Evolutionary conservation across 2,797 vertebrate genomes (phyloP).

Genomic region (Pangasius macronema): DNA sequence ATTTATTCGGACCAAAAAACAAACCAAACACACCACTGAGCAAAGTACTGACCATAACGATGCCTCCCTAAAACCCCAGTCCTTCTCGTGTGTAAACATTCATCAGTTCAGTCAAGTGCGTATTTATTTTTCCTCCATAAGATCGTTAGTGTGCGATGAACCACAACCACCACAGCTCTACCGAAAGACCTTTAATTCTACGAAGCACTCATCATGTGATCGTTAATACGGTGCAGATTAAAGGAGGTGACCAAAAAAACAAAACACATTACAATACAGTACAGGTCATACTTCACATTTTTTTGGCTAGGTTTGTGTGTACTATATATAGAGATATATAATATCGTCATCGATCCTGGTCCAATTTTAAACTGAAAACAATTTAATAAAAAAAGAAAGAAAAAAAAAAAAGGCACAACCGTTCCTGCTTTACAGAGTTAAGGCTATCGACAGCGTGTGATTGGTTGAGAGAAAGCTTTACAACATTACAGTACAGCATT

Average conservation of each 20-base stretch:
- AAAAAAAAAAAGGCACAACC: slow-evolving; percentile 51
- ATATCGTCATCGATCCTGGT: slow-evolving; percentile 9
- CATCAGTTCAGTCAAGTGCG: background rate
- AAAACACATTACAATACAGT: slow-evolving; percentile 33
- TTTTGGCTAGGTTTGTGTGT: slow-evolving; percentile 35
- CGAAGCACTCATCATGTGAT: slow-evolving; percentile 37
- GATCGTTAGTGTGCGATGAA: background rate
- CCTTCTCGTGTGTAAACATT: too few species aligned
- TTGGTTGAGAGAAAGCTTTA: slow-evolving; percentile 37
- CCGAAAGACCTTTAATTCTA: slow-evolving; percentile 45
- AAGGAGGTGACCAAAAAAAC: background rate
- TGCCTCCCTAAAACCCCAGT: too few species aligned
- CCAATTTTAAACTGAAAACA: slow-evolving; percentile 4
- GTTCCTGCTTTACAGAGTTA: slow-evolving; percentile 48
- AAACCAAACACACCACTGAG: background rate
- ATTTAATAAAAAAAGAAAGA: background rate
- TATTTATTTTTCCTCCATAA: background rate
- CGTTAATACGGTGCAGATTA: slow-evolving; percentile 29
- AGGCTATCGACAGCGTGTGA: slow-evolving; percentile 54
- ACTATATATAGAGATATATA: too few species aligned
- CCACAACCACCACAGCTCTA: slow-evolving; percentile 30
- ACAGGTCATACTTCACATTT: slow-evolving; percentile 52
- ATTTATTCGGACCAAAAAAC: too few species aligned
- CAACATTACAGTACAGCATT: slow-evolving; percentile 43
- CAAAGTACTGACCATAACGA: too few species aligned